These are phyloP conservation scores for Sebastes nivosus DNA, from an alignment of 2,797 vertebrate genomes.

Conservation along the genomic window DNA sequence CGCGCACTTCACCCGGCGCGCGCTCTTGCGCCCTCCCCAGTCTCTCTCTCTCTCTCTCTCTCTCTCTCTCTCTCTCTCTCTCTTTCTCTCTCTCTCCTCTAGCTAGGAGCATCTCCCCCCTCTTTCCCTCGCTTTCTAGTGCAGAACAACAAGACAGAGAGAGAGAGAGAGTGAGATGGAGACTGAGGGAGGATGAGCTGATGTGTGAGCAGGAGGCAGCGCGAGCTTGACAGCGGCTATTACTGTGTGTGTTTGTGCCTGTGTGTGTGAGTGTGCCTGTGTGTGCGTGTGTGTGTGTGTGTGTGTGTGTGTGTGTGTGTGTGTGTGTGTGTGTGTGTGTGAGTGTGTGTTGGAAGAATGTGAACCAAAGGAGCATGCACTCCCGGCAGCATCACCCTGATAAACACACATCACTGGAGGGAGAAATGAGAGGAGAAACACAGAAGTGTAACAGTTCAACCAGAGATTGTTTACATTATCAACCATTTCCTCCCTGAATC, in stretches of 20 bases:
- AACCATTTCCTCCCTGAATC: background rate
- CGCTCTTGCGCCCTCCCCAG: conserved; percentile 30
- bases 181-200: conserved; percentile 32
- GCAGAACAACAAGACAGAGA: conserved; percentile 10
- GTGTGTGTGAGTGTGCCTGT: conserved; percentile 11
- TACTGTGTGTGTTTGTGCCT: conserved; percentile 10
- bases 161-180: background rate
- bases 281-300: background rate
- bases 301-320: conserved; percentile 19
- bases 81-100: background rate
- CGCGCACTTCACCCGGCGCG: conserved; percentile 48
- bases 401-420: conserved; percentile 19
- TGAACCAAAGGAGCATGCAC: conserved; percentile 43
- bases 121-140: background rate
- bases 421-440: background rate
- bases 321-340: conserved; percentile 2
- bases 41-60: background rate
- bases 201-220: conserved; percentile 40
- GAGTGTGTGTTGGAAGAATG: conserved; percentile 16
- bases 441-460: background rate
- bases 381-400: conserved; percentile 30
- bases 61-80: background rate
- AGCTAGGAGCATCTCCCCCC: background rate
- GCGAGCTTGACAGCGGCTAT: conserved; percentile 18
- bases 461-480: background rate